Evolutionary conservation across 2,113 vertebrate species (phyloP).

Genomic region (Rhinolophus ferrumequinum): DNA sequence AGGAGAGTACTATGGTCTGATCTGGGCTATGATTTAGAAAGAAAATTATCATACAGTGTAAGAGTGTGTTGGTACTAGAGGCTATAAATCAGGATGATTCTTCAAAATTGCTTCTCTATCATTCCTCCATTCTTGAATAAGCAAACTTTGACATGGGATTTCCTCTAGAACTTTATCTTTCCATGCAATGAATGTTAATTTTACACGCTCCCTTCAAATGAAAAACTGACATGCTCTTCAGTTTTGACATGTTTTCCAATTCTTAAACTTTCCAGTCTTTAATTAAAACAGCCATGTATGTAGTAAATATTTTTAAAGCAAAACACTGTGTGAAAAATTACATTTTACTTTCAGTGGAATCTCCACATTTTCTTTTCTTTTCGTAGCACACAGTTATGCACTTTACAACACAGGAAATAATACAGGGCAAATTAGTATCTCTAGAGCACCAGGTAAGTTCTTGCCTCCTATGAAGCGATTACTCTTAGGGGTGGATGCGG

Average conservation of each 20-base stretch:
- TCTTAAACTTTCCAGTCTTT: slow-evolving; percentile 14
- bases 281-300: background rate
- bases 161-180: background rate
- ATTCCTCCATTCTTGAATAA: slow-evolving; percentile 19
- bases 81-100: background rate
- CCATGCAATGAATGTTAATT: background rate
- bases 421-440: background rate
- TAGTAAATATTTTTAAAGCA: background rate
- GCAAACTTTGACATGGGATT: background rate
- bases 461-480: background rate
- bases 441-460: background rate
- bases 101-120: background rate
- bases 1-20: background rate
- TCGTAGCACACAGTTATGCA: background rate
- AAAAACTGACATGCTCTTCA: background rate
- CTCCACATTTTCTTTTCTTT: background rate
- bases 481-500: background rate
- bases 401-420: background rate
- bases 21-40: background rate
- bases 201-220: background rate
- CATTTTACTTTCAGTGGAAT: background rate
- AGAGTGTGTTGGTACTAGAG: background rate
- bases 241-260: background rate
- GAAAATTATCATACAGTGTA: background rate
- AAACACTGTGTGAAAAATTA: background rate